Evolutionary conservation across 1,140 invertebrate species (phyloP).

Genomic region (Brachionus manjavacas): DNA sequence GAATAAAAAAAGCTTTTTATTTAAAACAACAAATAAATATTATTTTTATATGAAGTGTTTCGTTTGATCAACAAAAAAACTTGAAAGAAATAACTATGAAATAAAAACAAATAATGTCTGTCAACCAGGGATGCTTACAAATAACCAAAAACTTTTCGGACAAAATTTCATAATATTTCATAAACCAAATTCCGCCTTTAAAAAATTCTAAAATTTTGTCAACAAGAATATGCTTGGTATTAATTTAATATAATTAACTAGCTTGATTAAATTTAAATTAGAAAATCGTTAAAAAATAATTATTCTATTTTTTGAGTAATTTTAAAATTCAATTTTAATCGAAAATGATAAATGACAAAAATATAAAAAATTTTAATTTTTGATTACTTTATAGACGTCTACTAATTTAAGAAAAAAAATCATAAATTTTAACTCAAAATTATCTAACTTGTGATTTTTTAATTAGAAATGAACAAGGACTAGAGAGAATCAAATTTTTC

Average conservation of each 20-base stretch:
- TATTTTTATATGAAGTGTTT: too few species aligned
- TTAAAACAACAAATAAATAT: too few species aligned
- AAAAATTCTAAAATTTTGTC: neutral
- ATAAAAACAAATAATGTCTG: too few species aligned
- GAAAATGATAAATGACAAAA: neutral
- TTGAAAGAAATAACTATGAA: too few species aligned
- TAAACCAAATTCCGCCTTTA: too few species aligned
- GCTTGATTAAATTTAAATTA: neutral
- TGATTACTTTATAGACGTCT: neutral
- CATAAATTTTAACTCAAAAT: neutral
- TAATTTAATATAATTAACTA: neutral
- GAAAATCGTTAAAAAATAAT: neutral
- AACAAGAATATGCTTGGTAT: neutral
- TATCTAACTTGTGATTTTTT: neutral
- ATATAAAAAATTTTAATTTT: neutral
- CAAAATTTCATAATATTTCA: too few species aligned
- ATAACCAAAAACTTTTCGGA: neutral
- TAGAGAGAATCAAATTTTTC: neutral
- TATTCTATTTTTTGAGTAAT: neutral
- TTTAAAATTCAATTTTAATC: neutral
- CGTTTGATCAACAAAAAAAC: too few species aligned
- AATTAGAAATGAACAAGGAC: neutral
- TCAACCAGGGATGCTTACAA: too few species aligned
- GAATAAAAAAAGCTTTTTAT: too few species aligned
- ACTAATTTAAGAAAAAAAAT: neutral